Base-by-base conservation (phyloP, 53 echinoderm and acorn worm genomes). In the Echinometra lucunter region DNA sequence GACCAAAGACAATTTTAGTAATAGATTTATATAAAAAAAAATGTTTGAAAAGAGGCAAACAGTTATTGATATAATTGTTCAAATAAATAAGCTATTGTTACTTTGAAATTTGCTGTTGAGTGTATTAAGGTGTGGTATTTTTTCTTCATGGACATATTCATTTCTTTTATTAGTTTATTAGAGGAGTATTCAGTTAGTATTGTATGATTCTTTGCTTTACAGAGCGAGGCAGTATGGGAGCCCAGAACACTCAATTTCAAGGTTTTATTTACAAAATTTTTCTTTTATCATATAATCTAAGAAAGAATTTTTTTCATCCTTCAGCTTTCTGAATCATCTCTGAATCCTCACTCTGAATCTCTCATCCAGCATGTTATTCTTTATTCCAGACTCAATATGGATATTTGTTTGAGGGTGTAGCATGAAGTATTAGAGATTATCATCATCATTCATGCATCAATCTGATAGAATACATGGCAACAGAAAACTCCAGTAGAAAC, bases 251-350 rank as follows among this genome's bases (percentile, higher is more conserved):
- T 49, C 85, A 85, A 85, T 53, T 47, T 45, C 45, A 85, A 85
- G 85, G 85, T 85, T 49, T 85, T 85, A 85, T 85, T n/a, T 85
- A n/a, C n/a, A 1, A 85, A 11, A 85, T n/a, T 85, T 28, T 19
- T 40, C 8, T 85, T 85, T 30, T 30, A 85, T 85, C 85, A 85
- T 49, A 49, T 85, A 47, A 27, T 85, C 85, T 6, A 38, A 78
- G 42, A 78, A 78, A 78, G 49, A 53, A 85, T 47, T 49, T 1
- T 47, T n/a, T 85, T 28, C 85, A 85, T 85, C 45, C 40, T 85
- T 85, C 47, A 85, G 85, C 85, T 85, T 27, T n/a, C 23, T 81
- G 44, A 81, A 4, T 53, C 13, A 13, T 53, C 53, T 53, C 53
- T 53, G 53, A 53, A 4, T 53, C 13, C 53, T 53, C 53, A 53